These are phyloP conservation scores for Neotragus pygmaeus DNA, from an alignment of 2,113 vertebrate species.

Conservation along the genomic window DNA sequence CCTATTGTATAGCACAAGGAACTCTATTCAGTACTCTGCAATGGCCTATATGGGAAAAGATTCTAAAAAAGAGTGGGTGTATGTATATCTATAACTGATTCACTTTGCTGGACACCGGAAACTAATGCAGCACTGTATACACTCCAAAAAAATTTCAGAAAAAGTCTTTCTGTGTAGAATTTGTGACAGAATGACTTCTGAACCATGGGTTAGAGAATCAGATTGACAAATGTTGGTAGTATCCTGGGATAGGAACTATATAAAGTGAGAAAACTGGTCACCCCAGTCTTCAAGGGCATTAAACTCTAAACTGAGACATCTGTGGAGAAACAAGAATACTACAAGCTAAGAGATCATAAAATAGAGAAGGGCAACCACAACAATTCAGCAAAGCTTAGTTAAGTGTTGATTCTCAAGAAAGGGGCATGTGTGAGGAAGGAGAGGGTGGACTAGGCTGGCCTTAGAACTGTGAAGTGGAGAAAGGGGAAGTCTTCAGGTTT, in stretches of 20 bases:
- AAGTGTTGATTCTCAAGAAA: not conserved
- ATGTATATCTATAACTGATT: not conserved
- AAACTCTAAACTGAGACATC: not conserved
- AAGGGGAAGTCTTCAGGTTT: not conserved
- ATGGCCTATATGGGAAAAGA: not conserved
- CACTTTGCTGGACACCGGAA: not conserved
- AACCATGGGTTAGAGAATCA: not conserved
- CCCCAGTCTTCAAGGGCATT: not conserved
- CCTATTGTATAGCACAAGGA: not conserved
- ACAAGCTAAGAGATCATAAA: not conserved
- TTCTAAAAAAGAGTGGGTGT: not conserved
- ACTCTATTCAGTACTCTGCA: not conserved
- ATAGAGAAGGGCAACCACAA: not conserved
- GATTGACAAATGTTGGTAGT: not conserved
- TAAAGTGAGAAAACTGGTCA: not conserved
- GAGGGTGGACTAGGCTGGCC: rapidly evolving
- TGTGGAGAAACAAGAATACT: not conserved
- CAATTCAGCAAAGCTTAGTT: not conserved
- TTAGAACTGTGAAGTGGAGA: too few relatives aligned
- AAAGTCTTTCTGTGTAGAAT: not conserved
- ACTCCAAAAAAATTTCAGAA: not conserved
- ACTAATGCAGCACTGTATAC: not conserved
- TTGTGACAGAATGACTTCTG: not conserved
- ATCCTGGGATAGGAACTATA: not conserved
- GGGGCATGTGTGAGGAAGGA: not conserved